Conservation (phyloP, 2,113 vertebrate species). For the Salvelinus namaycush region DNA sequence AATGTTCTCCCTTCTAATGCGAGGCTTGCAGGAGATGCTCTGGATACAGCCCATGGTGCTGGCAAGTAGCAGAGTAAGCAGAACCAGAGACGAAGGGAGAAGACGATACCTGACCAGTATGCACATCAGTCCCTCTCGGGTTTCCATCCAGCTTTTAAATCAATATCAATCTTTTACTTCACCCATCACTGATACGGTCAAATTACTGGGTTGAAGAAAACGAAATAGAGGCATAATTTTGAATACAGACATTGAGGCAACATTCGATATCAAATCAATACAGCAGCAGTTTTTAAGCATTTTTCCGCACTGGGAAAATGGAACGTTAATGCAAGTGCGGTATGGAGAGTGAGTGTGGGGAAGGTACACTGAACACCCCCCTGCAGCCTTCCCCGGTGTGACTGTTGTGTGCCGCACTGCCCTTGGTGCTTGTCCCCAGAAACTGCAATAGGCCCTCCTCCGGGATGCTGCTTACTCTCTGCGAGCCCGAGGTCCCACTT, state of each 20-base stretch:
- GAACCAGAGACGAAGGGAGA: constrained; percentile 66
- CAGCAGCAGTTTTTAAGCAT: constrained; percentile 14
- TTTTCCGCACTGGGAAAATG: constrained; percentile 1
- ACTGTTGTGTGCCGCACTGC: constrained; percentile 77
- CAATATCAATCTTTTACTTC: constrained; percentile 34
- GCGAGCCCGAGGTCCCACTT: constrained; percentile 45
- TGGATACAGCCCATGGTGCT: constrained; percentile 93
- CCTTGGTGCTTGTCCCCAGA: constrained; percentile 46
- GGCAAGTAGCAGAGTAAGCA: constrained; percentile 66
- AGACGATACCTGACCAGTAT: constrained; percentile 47
- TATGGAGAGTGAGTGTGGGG: background rate
- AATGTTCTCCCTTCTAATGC: constrained; percentile 92
- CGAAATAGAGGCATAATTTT: constrained; percentile 16
- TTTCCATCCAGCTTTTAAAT: constrained; percentile 50
- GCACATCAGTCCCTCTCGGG: constrained; percentile 39
- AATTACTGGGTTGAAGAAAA: background rate
- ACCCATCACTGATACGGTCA: background rate
- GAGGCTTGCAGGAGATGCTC: constrained; percentile 94
- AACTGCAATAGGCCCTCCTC: constrained; percentile 9
- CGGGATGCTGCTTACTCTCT: constrained; percentile 25
- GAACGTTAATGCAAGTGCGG: background rate
- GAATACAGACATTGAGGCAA: constrained; percentile 41
- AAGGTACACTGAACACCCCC: constrained; percentile 62
- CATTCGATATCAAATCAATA: constrained; percentile 20
- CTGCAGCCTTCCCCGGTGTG: constrained; percentile 68